Base-by-base conservation (phyloP, 2,888 invertebrate species). In the Zhuqinia jingwanae region DNA sequence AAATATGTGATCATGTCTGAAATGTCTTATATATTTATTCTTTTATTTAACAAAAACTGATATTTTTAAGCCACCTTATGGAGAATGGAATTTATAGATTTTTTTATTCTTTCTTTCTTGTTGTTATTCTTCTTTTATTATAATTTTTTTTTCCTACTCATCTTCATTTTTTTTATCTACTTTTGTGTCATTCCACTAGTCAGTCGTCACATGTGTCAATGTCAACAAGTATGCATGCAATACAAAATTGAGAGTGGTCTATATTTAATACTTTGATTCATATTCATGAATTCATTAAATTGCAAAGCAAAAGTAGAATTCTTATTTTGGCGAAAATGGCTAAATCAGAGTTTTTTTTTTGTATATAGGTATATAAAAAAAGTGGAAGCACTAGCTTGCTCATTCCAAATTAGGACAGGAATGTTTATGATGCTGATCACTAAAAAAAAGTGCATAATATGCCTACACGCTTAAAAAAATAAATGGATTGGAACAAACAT, bases 371-470 rank as follows among this genome's bases (percentile, higher is more conserved):
- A 13, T 30, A 30, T 25, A 30, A 63, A 27, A 27, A 63, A 60
- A 42, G 47, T 78, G 78, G 78, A 63, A 78, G 78, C 78, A 78
- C 78, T 60, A 45, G 79, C 45, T 60, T 60, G 79, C 45, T 47
- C 68, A 65, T 65, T 22, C 79, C 79, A 68, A 80, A 80, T 80
- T 80, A 65, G 79, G 79, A 36, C n/a, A 78, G 47, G 25, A 25
- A 78, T 45, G 47, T 27, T 68, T 20, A 78, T 20, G 60, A 17
- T 47, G 63, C 13, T 30, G n/a, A 65, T 70, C 70, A 45, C 30
- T 15, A 17, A 68, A 11, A 45, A 20, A 68, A 70, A 70, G 70
- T 70, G 70, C 70, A 70, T 47, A 47, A 36, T n/a, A n/a, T 50
- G 17, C 70, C 27, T 70, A 36, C 36, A 36, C 8, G 36, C 20